Percentiles rank a stretch among this genome's conserved stretches.
Evolutionary conservation across 2,113 vertebrate species (phyloP).

Genomic region (Sylvicapra grimmia): DNA sequence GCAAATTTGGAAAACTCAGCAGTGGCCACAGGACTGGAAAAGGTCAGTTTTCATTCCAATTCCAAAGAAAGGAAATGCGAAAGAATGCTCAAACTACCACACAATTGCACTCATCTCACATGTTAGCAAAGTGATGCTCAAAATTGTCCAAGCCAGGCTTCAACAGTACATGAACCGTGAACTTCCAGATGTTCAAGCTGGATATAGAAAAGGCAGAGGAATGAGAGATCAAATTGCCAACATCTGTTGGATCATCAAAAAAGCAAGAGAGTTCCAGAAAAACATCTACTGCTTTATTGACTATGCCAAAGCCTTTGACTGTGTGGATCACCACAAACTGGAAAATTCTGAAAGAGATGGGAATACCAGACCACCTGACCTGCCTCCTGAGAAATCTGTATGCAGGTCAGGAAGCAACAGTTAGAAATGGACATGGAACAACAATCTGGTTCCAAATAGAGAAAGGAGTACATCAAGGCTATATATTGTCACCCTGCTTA

Average conservation of each 20-base stretch:
- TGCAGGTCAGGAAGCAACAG: not conserved
- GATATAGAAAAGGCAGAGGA: not conserved
- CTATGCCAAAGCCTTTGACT: not conserved
- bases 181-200: not conserved
- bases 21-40: not conserved
- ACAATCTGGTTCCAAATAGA: not conserved
- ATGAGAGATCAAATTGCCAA: not conserved
- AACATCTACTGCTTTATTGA: not conserved
- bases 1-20: not conserved
- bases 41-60: not conserved
- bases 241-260: not conserved
- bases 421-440: not conserved
- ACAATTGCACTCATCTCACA: not conserved
- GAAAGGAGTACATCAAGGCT: not conserved
- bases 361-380: not conserved
- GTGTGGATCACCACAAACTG: not conserved
- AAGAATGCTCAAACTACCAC: not conserved
- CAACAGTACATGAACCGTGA: not conserved
- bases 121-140: accelerated
- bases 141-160: not conserved
- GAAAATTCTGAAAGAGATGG: not conserved
- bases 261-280: not conserved
- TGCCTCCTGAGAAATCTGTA: not conserved
- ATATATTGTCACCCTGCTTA: not conserved
- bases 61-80: not conserved